Base-by-base conservation (phyloP, 1,140 invertebrate species). In the Solen grandis region DNA sequence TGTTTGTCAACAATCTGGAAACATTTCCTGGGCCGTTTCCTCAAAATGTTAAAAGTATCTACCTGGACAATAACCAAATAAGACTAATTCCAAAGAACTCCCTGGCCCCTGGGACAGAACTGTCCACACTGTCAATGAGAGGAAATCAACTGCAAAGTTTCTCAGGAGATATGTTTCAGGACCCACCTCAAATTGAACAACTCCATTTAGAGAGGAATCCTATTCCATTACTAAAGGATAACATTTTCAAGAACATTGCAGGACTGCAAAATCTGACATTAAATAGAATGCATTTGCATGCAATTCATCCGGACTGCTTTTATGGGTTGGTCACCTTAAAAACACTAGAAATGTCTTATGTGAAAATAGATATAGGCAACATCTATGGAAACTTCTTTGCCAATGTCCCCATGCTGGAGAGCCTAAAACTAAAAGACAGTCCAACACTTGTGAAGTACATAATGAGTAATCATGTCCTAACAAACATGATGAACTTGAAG, bases 51-150 rank as follows among this genome's bases (percentile, higher is more conserved):
- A 92, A 95, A 22, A 93, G 95, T 60, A 93, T 98, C 19, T 95
- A 96, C 89, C 92, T 98, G 10, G 95, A 96, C 78, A 95, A 95
- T 70, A 98, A 98, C 60, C 36, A 79, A 5, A 84, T 84, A 31
- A 52, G 19, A 16, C 1, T n/a, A 25, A 57, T 83, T 38, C 52
- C 60, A 14, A 38, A 68, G n/a, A 96, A 97, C 85, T 96, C 97
- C 0, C 91, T 98, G n/a, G 96, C 96, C 0, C 93, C 96, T 33
- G 89, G 97, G 31, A 96, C 97, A 94, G 95, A 79, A 29, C 57
- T 46, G 41, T 8, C 8, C 8, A 46, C 19, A 46, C 41, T 46
- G 41, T 46, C 41, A 10, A 8, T 46, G 19, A n/a, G 19, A 46
- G 41, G 19, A 46, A 10, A 46, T 10, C 41, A 46, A 46, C 41